These are phyloP conservation scores for Eretmodus cyanostictus DNA, from an alignment of 2,113 vertebrate genomes.

Conservation along the genomic window DNA sequence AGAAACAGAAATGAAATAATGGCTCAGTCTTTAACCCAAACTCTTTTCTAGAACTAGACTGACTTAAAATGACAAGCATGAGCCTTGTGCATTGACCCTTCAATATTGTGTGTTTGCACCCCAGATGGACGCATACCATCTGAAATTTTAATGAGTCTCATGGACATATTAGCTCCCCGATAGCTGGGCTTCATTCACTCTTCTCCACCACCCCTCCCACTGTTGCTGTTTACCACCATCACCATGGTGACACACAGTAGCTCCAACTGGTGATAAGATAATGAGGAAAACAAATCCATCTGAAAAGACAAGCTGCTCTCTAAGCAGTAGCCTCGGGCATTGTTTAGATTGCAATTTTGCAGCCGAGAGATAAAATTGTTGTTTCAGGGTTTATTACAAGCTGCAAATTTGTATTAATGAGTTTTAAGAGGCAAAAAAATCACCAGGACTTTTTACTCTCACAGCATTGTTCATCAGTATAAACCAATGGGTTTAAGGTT, in stretches of 20 bases:
- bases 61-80: neutral
- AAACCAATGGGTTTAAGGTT: neutral
- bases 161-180: slow-evolving; percentile 62
- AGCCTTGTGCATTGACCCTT: neutral
- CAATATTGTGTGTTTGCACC: slow-evolving; percentile 34
- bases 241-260: slow-evolving; percentile 55
- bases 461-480: neutral
- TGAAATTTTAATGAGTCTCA: slow-evolving; percentile 76
- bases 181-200: slow-evolving; percentile 64
- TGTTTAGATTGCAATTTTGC: slow-evolving; percentile 50
- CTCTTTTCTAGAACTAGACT: neutral
- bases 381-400: slow-evolving; percentile 20
- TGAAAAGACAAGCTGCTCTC: slow-evolving; percentile 58
- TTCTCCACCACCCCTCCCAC: slow-evolving; percentile 18
- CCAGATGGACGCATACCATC: slow-evolving; percentile 44
- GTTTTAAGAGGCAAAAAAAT: slow-evolving; percentile 21
- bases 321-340: neutral
- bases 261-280: slow-evolving; percentile 65
- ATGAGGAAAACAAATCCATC: slow-evolving; percentile 72
- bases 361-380: slow-evolving; percentile 42
- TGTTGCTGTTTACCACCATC: slow-evolving; percentile 63
- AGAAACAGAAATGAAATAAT: neutral
- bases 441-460: neutral
- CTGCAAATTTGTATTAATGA: neutral
- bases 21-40: neutral